Conservation (phyloP, 2,113 vertebrate species). For the Rhegmatorhina hoffmannsi region DNA sequence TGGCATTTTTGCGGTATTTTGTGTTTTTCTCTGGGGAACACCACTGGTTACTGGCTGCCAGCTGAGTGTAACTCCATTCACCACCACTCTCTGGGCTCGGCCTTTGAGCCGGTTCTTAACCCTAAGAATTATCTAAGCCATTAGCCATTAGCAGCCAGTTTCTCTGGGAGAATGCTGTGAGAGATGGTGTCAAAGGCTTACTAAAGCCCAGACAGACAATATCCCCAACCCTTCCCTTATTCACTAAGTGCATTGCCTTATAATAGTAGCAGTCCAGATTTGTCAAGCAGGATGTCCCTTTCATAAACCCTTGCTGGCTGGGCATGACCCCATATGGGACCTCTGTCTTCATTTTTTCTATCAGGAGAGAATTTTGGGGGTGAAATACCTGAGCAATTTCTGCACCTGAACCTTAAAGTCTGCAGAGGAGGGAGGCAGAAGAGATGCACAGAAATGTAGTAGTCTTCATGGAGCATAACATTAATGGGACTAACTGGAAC, state of each 20-base stretch:
- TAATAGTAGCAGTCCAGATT: not conserved
- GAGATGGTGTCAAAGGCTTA: not conserved
- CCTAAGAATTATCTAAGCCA: not conserved
- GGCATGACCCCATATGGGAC: not conserved
- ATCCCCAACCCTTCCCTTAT: not conserved
- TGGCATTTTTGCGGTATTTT: not conserved
- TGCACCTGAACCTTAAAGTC: not conserved
- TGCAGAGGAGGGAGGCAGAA: not conserved
- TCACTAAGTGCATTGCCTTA: accelerated
- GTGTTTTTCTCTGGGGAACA: not conserved
- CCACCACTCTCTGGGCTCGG: accelerated
- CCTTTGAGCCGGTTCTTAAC: not conserved
- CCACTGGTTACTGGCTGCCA: not conserved
- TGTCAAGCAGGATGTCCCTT: not conserved
- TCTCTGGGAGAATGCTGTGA: not conserved
- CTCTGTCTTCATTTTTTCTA: not conserved
- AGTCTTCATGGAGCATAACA: not conserved
- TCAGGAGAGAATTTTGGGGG: not conserved
- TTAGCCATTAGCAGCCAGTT: not conserved
- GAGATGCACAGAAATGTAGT: not conserved
- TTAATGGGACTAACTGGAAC: not conserved
- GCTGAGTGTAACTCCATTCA: not conserved
- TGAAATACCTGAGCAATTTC: not conserved
- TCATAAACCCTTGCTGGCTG: not conserved
- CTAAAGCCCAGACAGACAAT: not conserved